These are phyloP conservation scores for Alosa alosa DNA, from an alignment of 2,113 vertebrate species.

Conservation along the genomic window DNA sequence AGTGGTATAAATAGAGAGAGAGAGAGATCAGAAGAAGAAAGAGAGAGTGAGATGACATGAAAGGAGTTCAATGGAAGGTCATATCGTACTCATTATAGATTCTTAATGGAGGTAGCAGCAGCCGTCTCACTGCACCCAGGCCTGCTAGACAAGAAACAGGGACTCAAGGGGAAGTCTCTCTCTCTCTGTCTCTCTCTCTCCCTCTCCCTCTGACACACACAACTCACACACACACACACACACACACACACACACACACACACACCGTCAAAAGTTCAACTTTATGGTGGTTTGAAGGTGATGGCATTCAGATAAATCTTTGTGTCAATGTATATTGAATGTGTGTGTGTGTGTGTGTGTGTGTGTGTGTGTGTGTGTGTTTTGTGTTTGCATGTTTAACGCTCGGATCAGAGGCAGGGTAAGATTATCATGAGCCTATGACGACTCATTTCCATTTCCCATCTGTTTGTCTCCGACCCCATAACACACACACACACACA, in stretches of 20 bases:
- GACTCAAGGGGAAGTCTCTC: too few species aligned
- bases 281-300: too few species aligned
- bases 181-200: too few species aligned
- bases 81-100: neutral
- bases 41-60: neutral
- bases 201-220: too few species aligned
- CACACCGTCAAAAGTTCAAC: too few species aligned
- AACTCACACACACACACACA: too few species aligned
- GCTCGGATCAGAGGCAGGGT: constrained; percentile 66
- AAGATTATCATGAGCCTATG: constrained; percentile 69
- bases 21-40: neutral
- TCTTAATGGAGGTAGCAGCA: neutral
- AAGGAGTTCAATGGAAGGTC: neutral
- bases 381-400: constrained; percentile 42
- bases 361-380: constrained; percentile 31
- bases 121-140: neutral
- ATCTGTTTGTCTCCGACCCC: constrained; percentile 65
- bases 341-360: neutral
- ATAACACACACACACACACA: constrained; percentile 35
- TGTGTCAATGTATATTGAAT: constrained; percentile 20
- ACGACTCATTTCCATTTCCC: constrained; percentile 69
- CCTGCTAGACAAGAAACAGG: neutral
- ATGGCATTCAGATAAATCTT: neutral
- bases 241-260: too few species aligned
- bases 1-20: neutral